A percentile compares a stretch with the other conserved stretches of the same genome.
These are phyloP conservation scores for Terrapene triunguis DNA, from an alignment of 2,113 vertebrate genomes.

Conservation along the genomic window DNA sequence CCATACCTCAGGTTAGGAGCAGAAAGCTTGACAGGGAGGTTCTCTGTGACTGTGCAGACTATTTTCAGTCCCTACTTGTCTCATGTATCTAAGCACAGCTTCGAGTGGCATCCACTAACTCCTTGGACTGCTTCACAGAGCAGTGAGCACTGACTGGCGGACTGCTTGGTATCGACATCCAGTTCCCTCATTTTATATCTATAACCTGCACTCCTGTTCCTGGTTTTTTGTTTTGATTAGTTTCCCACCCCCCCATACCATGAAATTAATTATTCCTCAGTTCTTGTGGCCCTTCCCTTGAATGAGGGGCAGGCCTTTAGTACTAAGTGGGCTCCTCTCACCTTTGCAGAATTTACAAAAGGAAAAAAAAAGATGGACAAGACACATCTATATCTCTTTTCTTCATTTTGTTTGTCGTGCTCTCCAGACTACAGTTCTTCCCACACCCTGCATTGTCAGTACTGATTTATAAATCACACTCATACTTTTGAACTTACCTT, in stretches of 20 bases:
- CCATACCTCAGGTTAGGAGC: not conserved
- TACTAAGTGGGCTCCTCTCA: not conserved
- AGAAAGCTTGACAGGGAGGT: not conserved
- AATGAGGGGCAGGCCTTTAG: not conserved
- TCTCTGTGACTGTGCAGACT: not conserved
- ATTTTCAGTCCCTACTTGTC: not conserved
- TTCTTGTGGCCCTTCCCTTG: not conserved
- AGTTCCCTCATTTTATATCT: not conserved
- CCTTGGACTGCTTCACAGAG: not conserved
- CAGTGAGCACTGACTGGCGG: not conserved
- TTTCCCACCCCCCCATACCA: not conserved
- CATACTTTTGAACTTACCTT: slow-evolving; percentile 82
- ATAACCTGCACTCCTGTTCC: not conserved
- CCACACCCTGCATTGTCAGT: not conserved
- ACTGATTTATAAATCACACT: not conserved
- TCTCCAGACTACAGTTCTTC: not conserved
- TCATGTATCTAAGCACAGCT: rapidly evolving
- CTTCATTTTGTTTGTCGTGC: not conserved
- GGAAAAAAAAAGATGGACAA: rapidly evolving
- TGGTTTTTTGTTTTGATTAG: not conserved
- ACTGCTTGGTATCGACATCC: not conserved
- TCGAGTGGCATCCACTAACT: not conserved
- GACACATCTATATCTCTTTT: not conserved
- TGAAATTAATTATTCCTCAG: not conserved
- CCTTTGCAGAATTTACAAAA: not conserved